Evolutionary conservation across 2,113 vertebrate genomes (phyloP), one percentile per base, ranked within the genome.

Genomic region (Ascaphus truei): DNA sequence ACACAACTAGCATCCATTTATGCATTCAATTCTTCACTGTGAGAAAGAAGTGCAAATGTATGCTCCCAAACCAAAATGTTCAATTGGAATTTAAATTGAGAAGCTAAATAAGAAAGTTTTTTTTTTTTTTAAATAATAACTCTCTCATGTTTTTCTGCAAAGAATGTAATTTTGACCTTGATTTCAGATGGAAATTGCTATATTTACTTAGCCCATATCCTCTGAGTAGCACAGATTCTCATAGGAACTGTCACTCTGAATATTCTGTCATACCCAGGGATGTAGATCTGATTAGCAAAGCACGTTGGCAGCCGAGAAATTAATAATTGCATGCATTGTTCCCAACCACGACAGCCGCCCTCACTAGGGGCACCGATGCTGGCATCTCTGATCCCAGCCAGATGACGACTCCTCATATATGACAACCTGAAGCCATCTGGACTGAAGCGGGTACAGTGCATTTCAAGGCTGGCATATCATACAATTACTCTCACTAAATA

Each of bases 251-350:
- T 61, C 56, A 71, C 57, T 71, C 45, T 71, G 47, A 20, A 61
- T 69, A 69, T 69, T 52, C 55, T 71, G 56, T 60, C 43, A 64
- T 33, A 43, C 53, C 45, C 56, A 53, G 47, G 56, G 56, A 67
- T 33, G 62, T 52, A 45, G 47, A 61, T 67, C 47, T 67, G 55
- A 72, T 72, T 72, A 72, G 62, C 71, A 72, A 60, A 59, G 52
- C 43, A 30, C 22, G 47, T 72, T 72, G 53, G 71, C 71, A 65
- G 71, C 43, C 31, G 33, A 64, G 43, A 72, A 64, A 72, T 66
- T 72, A 65, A 65, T 72, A 72, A 72, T 72, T 60, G 57, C 48
- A 67, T 73, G 56, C 55, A 62, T 66, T 68, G 64, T 62, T 62
- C 47, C 64, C 72, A 53, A 29, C 37, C 62, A 36, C 30, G 56